phyloP scores from a whole-genome alignment of 2,113 vertebrate species.

The Pogona vitticeps region DNA sequence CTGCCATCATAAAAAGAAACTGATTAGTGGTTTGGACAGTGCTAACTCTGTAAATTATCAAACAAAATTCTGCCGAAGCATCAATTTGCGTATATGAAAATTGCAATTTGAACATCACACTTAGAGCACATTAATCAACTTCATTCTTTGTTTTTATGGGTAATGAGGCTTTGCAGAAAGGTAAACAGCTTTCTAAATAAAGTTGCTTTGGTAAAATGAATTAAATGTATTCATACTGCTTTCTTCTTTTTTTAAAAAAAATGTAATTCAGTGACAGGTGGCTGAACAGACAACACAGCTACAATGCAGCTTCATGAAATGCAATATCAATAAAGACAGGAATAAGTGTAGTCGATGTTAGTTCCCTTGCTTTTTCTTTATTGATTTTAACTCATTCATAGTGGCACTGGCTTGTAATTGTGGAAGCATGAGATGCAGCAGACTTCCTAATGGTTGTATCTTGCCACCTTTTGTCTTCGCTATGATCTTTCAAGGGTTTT shows the following conservation, averaged over 20 bases:
- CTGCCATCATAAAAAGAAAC: constrained; percentile 82
- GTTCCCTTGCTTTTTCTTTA: constrained; percentile 29
- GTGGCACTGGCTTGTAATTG: constrained; percentile 34
- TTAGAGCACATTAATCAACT: constrained; percentile 84
- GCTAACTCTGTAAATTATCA: constrained; percentile 83
- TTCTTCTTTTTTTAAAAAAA: constrained; percentile 10
- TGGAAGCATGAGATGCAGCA: constrained; percentile 33
- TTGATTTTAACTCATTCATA: constrained; percentile 61
- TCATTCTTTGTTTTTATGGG: constrained; percentile 82
- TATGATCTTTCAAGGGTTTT: constrained; percentile 21
- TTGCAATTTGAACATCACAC: constrained; percentile 82
- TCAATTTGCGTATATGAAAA: constrained; percentile 82
- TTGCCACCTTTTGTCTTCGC: constrained; percentile 36
- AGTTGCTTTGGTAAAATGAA: constrained; percentile 75
- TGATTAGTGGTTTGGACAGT: constrained; percentile 83
- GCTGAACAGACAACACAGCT: constrained; percentile 47
- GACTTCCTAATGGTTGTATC: constrained; percentile 32
- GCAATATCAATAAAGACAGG: fast-evolving
- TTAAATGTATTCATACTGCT: constrained; percentile 62
- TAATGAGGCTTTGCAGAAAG: constrained; percentile 83
- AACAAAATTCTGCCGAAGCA: constrained; percentile 81
- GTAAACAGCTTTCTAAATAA: constrained; percentile 83
- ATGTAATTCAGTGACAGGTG: constrained; percentile 38
- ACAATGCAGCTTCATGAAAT: constrained; percentile 26
- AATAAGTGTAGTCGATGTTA: constrained; percentile 45